Evolutionary conservation across 2,113 vertebrate species (phyloP).

Genomic region (Xenopus borealis): DNA sequence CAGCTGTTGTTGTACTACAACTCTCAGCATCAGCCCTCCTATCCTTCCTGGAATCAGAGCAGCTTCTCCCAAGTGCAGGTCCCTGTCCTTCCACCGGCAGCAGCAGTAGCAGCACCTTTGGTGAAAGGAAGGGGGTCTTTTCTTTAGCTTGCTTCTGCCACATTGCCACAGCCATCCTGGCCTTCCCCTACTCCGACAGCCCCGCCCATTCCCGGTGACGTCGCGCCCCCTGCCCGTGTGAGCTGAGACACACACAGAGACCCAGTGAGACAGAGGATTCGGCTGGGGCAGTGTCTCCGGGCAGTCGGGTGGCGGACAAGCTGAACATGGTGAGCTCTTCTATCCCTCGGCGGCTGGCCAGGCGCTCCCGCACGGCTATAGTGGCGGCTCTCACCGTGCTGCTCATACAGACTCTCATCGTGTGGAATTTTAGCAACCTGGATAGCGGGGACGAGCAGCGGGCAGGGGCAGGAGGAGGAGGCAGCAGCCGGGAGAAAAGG

Average conservation of each 20-base stretch:
- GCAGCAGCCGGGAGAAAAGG: slow-evolving; percentile 62
- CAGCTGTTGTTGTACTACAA: too few relatives aligned
- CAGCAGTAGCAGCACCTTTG: background rate
- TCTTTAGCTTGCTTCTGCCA: slow-evolving; percentile 19
- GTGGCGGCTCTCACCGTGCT: slow-evolving; percentile 83
- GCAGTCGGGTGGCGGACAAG: slow-evolving; percentile 28
- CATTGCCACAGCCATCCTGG: slow-evolving; percentile 28
- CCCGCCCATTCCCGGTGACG: slow-evolving; percentile 67
- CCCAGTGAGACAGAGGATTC: background rate
- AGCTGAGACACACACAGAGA: slow-evolving; percentile 47
- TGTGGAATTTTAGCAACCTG: slow-evolving; percentile 92
- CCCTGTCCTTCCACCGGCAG: slow-evolving; percentile 15
- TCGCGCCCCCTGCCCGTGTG: slow-evolving; percentile 65
- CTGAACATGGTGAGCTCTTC: slow-evolving; percentile 75
- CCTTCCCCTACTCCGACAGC: slow-evolving; percentile 37
- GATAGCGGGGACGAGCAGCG: slow-evolving; percentile 79
- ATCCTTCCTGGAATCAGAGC: too few relatives aligned
- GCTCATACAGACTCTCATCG: slow-evolving; percentile 86
- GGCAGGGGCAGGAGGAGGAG: slow-evolving; percentile 63
- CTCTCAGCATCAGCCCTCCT: too few relatives aligned
- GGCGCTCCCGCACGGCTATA: slow-evolving; percentile 83
- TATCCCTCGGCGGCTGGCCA: slow-evolving; percentile 84
- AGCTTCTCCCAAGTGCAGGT: too few relatives aligned
- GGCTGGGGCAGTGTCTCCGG: background rate
- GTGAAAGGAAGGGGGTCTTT: slow-evolving; percentile 30